Conservation (phyloP, 2,113 vertebrate genomes). For the Rhinopithecus roxellana region DNA sequence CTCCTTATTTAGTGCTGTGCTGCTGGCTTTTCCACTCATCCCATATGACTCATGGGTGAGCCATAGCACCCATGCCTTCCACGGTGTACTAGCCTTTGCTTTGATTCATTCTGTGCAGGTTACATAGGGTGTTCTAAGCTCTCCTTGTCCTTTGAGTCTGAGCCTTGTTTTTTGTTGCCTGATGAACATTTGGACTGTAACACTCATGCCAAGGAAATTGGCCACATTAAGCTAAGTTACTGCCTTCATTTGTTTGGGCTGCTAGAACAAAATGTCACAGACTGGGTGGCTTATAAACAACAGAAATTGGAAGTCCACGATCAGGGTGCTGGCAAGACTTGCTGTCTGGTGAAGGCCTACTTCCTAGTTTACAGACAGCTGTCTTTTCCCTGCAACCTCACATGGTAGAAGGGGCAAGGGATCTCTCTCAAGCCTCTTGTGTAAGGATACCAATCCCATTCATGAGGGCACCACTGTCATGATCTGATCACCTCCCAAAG, state of each 20-base stretch:
- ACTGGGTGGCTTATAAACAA: background rate
- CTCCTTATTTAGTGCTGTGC: conserved; percentile 27
- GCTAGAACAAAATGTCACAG: background rate
- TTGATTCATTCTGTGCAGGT: background rate
- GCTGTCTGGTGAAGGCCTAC: background rate
- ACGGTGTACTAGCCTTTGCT: background rate
- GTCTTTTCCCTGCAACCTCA: background rate
- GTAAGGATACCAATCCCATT: background rate
- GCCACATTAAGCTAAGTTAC: background rate
- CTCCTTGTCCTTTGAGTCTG: background rate
- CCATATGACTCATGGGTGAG: background rate
- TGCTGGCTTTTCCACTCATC: background rate
- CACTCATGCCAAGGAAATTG: background rate
- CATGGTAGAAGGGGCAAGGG: background rate
- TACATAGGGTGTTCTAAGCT: background rate
- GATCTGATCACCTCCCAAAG: background rate
- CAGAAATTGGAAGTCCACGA: background rate
- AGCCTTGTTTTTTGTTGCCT: conserved; percentile 9
- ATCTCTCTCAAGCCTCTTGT: background rate
- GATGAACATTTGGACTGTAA: background rate
- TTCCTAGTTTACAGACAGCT: background rate
- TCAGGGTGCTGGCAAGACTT: background rate
- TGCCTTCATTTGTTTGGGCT: background rate
- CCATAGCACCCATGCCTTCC: background rate
- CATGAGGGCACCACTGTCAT: background rate